These are phyloP conservation scores for Unio delphinus DNA, from an alignment of 2,888 invertebrate species.

Conservation along the genomic window DNA sequence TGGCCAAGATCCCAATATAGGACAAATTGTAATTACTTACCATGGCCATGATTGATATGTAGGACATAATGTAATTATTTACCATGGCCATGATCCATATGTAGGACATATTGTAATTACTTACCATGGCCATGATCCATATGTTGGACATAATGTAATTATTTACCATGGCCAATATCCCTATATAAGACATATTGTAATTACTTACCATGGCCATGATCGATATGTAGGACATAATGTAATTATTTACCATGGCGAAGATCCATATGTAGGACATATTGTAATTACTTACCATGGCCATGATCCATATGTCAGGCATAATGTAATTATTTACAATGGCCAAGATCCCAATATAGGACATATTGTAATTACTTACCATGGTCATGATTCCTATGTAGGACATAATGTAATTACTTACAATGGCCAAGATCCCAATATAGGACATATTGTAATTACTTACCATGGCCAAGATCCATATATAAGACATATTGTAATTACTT, in stretches of 20 bases:
- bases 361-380: slow-evolving; percentile 59
- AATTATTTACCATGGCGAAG: slow-evolving; percentile 58
- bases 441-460: slow-evolving; percentile 62
- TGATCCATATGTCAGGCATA: slow-evolving; percentile 64
- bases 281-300: slow-evolving; percentile 60
- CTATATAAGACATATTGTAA: slow-evolving; percentile 65
- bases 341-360: slow-evolving; percentile 65
- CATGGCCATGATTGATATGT: slow-evolving; percentile 63
- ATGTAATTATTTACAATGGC: slow-evolving; percentile 61
- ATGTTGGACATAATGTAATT: slow-evolving; percentile 64
- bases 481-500: slow-evolving; percentile 60
- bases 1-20: slow-evolving; percentile 61
- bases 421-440: slow-evolving; percentile 61
- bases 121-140: slow-evolving; percentile 63
- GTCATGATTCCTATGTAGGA: slow-evolving; percentile 64
- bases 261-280: slow-evolving; percentile 66
- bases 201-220: slow-evolving; percentile 59
- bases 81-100: slow-evolving; percentile 64
- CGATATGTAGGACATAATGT: slow-evolving; percentile 66
- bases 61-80: slow-evolving; percentile 60
- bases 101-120: slow-evolving; percentile 62
- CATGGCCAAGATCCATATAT: slow-evolving; percentile 63
- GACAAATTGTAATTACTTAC: slow-evolving; percentile 62
- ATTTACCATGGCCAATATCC: slow-evolving; percentile 61
- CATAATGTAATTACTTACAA: slow-evolving; percentile 62